phyloP scores from a whole-genome alignment of 2,888 invertebrate genomes.

The Penaeus monodon region DNA sequence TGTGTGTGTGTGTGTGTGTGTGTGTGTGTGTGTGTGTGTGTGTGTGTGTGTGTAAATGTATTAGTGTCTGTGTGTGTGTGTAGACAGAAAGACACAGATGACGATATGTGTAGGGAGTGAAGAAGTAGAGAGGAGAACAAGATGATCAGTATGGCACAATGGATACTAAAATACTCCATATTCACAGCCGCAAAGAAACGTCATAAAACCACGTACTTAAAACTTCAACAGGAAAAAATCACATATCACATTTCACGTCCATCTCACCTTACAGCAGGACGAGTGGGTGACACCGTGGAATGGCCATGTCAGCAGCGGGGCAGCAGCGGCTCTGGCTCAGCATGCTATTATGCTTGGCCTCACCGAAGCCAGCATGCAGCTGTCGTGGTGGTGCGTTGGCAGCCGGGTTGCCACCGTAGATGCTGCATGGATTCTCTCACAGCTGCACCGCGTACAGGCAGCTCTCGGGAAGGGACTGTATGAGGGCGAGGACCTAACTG shows the following conservation, averaged over 20 bases:
- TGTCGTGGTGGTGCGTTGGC: slow-evolving; percentile 55
- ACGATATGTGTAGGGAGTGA: background rate
- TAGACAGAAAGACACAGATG: background rate
- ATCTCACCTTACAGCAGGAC: slow-evolving; percentile 17
- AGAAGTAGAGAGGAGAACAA: no score
- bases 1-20: background rate
- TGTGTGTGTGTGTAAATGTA: background rate
- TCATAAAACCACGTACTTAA: no score
- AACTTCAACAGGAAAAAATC: no score
- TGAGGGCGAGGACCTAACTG: slow-evolving; percentile 36
- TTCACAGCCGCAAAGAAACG: no score
- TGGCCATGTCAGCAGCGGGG: slow-evolving; percentile 30
- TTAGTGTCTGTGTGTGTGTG: background rate
- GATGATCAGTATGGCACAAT: no score
- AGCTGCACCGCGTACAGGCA: slow-evolving; percentile 43
- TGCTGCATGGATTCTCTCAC: slow-evolving; percentile 39
- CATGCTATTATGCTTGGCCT: slow-evolving; percentile 54
- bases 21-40: background rate
- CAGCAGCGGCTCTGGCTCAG: slow-evolving; percentile 48
- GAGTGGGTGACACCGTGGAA: slow-evolving; percentile 47
- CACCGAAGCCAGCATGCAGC: slow-evolving; percentile 28
- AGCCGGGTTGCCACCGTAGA: slow-evolving; percentile 42
- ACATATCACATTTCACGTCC: background rate
- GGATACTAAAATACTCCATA: no score
- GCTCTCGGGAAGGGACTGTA: slow-evolving; percentile 37